Conservation (phyloP, 2,113 vertebrate genomes). For the Syngnathoides biaculeatus region DNA sequence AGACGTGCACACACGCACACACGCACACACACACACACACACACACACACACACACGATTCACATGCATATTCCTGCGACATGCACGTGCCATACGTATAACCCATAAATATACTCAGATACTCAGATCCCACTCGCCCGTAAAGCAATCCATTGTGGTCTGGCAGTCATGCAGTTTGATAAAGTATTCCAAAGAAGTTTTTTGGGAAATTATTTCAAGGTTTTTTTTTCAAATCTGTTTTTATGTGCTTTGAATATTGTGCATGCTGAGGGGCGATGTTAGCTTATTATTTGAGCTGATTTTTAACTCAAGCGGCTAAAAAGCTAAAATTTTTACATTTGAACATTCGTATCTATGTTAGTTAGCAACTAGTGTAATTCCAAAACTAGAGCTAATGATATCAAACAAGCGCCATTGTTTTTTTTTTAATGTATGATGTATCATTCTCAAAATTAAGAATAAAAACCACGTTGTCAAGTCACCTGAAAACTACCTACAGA, state of each 20-base stretch:
- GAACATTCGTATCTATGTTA: no score
- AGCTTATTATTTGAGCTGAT: not conserved
- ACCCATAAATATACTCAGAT: slow-evolving; percentile 9
- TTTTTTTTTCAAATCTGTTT: not conserved
- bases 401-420: no score
- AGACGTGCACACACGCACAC: no score
- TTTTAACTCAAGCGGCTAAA: no score
- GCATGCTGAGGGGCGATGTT: not conserved
- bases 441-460: no score
- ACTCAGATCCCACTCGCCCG: slow-evolving; percentile 23
- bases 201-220: slow-evolving; percentile 20
- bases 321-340: no score
- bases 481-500: no score
- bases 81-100: slow-evolving; percentile 7
- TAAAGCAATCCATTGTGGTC: slow-evolving; percentile 27
- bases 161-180: slow-evolving; percentile 44
- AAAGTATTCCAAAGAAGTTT: slow-evolving; percentile 64
- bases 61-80: slow-evolving; percentile 2
- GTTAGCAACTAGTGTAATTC: no score
- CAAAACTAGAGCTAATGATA: no score
- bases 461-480: no score
- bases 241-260: not conserved
- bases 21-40: not conserved
- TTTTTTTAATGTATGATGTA: no score
- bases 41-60: not conserved